Evolutionary conservation across 2,113 vertebrate species (phyloP), one percentile per base, ranked within the genome.

Genomic region (Nibea coibor): DNA sequence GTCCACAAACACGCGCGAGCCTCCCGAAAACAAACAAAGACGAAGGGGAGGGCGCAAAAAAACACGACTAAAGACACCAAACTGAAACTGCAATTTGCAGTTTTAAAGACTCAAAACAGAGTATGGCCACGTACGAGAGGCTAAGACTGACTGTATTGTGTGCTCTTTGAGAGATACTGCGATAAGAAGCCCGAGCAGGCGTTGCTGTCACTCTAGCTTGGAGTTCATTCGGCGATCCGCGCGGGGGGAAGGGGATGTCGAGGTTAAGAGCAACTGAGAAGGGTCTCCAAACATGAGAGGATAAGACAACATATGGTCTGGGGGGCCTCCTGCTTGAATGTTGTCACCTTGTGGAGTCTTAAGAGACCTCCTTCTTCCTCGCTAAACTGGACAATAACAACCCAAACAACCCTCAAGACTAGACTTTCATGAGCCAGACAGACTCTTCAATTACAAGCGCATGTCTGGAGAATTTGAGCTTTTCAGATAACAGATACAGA

Each of bases 121-220:
- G 17, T 11, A 10, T 48, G 67, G 53, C 20, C 12, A 20, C 57
- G 10, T 39, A 15, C 19, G 39, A 61, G 14, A 28, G 61, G 48
- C 42, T 24, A 22, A 81, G 72, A 39, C 50, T 16, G 43, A 59
- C 17, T 35, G 56, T 68, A 57, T 39, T 64, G 24, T 45, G 54
- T 42, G 72, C 61, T 72, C 76, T 81, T 77, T 88, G 82, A 85
- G 85, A 88, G 85, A 78, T 69, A 35, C 57, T 28, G 77, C 2
- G 89, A 89, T 87, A 89, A 85, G 75, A 79, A 28, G 78, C 56
- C 79, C 5, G 68, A 86, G 78, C 93, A 93, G 91, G 74, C 85
- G 88, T 2, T 35, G 88, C 92, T 92, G 93, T 93, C 93, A 93
- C 86, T 94, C 91, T 45, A 51, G 16, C 58, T 1, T 35, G 19